Evolutionary conservation across 1,140 invertebrate genomes (phyloP).

Genomic region (Cotesia chilonis): DNA sequence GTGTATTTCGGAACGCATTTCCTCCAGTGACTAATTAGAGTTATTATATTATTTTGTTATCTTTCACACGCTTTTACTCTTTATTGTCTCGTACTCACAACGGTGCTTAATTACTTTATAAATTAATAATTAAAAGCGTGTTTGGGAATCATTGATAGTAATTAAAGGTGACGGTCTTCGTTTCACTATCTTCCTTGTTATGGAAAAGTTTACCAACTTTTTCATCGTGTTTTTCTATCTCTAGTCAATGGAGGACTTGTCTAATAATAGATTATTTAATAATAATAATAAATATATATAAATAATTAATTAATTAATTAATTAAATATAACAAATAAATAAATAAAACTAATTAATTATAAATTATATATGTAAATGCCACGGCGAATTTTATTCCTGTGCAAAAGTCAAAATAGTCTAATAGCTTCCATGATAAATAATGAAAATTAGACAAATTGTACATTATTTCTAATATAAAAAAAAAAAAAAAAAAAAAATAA

Average conservation of each 20-base stretch:
- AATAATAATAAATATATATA: constrained; percentile 44
- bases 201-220: constrained; percentile 39
- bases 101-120: constrained; percentile 21
- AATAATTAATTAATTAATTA: constrained; percentile 40
- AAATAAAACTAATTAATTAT: constrained; percentile 26
- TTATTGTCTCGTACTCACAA: constrained; percentile 21
- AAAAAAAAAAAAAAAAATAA: too few species aligned
- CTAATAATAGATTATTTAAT: constrained; percentile 38
- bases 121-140: constrained; percentile 13
- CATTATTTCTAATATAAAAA: constrained; percentile 65
- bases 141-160: constrained; percentile 11
- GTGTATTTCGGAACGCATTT: constrained; percentile 60
- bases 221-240: constrained; percentile 49
- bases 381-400: constrained; percentile 57
- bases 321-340: constrained; percentile 2
- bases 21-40: constrained; percentile 60
- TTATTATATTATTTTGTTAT: constrained; percentile 28
- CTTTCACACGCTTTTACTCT: constrained; percentile 40
- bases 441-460: constrained; percentile 61
- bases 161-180: constrained; percentile 58
- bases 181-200: constrained; percentile 54
- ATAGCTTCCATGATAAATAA: constrained; percentile 58
- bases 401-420: constrained; percentile 64
- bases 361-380: constrained; percentile 50
- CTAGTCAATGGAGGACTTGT: constrained; percentile 65